A percentile compares a stretch with the other conserved stretches of the same genome.
Evolutionary conservation across 1,140 invertebrate genomes (phyloP).

Genomic region (Anastrepha ludens): DNA sequence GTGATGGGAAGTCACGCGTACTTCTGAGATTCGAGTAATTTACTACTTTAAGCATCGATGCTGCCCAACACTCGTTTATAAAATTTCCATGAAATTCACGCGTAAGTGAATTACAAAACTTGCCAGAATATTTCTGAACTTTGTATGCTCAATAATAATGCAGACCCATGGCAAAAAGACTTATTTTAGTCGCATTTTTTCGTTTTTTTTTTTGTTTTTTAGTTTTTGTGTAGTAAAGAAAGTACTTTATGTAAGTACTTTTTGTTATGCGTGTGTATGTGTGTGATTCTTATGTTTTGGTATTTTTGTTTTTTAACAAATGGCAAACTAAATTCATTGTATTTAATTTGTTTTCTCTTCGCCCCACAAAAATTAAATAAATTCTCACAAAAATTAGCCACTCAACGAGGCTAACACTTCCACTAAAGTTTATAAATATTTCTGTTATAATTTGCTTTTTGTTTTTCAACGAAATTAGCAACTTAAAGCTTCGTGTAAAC

Average conservation of each 20-base stretch:
- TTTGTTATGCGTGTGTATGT: neutral
- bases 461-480: conserved; percentile 5
- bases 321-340: conserved; percentile 3
- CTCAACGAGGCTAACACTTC: conserved; percentile 5
- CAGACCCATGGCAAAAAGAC: no score
- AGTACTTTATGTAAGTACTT: neutral
- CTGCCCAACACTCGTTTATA: no score
- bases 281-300: neutral
- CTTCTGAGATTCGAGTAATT: no score
- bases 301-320: neutral
- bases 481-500: conserved; percentile 54
- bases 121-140: no score
- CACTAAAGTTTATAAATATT: conserved; percentile 30
- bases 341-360: neutral
- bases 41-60: no score
- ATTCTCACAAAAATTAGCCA: neutral
- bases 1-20: neutral
- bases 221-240: neutral
- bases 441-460: neutral
- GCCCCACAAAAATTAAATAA: neutral
- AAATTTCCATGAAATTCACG: no score
- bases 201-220: neutral
- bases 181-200: no score
- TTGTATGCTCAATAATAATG: no score
- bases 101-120: no score